Conservation (phyloP, 2,888 invertebrate species). For the Scaptomyza cyrtandrae region DNA sequence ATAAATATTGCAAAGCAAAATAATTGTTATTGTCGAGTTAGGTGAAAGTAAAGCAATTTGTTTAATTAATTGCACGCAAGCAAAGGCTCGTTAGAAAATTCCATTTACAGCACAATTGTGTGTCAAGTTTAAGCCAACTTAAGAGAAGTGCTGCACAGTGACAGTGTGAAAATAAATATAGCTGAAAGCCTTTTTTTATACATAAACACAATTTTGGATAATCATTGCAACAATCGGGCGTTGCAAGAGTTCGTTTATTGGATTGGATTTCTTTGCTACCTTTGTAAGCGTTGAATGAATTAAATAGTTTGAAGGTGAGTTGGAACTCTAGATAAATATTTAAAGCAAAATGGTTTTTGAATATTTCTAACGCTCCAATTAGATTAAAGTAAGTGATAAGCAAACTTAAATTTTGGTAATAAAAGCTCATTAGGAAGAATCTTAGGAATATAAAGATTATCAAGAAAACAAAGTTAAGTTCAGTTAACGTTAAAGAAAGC, state of each 20-base stretch:
- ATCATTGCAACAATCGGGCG: slow-evolving; percentile 8
- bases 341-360: not conserved
- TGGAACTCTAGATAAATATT: not conserved
- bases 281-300: slow-evolving; percentile 25
- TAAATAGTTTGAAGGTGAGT: slow-evolving; percentile 41
- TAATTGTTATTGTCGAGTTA: slow-evolving; percentile 43
- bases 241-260: slow-evolving; percentile 4
- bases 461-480: not conserved
- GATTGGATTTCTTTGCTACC: slow-evolving; percentile 5
- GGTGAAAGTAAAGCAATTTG: slow-evolving; percentile 79
- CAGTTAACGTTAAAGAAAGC: not conserved
- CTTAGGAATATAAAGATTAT: not conserved
- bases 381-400: not conserved
- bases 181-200: not conserved
- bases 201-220: slow-evolving; percentile 35
- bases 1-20: slow-evolving; percentile 34
- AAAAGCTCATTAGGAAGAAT: not conserved
- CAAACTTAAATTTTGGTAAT: not conserved
- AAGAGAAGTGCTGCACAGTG: slow-evolving; percentile 4
- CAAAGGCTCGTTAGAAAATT: not conserved
- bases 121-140: slow-evolving; percentile 54
- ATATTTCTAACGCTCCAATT: not conserved
- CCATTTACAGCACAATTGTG: slow-evolving; percentile 36
- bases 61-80: slow-evolving; percentile 75
- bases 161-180: slow-evolving; percentile 8